These are phyloP conservation scores for Tetheella fluctuosa DNA, from an alignment of 2,888 invertebrate genomes.

Conservation along the genomic window DNA sequence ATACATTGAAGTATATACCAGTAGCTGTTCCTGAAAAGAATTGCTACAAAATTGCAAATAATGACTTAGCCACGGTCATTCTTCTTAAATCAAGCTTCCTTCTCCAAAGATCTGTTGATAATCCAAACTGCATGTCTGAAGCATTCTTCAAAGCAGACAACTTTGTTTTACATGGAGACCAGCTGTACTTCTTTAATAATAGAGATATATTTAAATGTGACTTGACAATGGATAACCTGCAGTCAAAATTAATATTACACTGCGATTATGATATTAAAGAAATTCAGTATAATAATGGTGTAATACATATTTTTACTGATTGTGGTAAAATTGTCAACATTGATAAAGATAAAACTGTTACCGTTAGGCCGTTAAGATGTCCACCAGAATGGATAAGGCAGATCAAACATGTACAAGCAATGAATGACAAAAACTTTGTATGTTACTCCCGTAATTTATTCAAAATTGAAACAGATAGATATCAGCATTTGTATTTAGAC, in stretches of 20 bases:
- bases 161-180: slow-evolving; percentile 53
- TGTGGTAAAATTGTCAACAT: slow-evolving; percentile 65
- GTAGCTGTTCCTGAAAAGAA: slow-evolving; percentile 60
- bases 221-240: slow-evolving; percentile 44
- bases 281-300: slow-evolving; percentile 51
- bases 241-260: slow-evolving; percentile 51
- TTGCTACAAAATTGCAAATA: slow-evolving; percentile 63
- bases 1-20: slow-evolving; percentile 61
- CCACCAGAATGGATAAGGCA: slow-evolving; percentile 68
- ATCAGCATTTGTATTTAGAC: slow-evolving; percentile 66
- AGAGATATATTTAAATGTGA: slow-evolving; percentile 62
- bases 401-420: slow-evolving; percentile 58
- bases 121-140: slow-evolving; percentile 45
- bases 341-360: slow-evolving; percentile 36
- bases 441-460: slow-evolving; percentile 71
- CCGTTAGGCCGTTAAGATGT: slow-evolving; percentile 47
- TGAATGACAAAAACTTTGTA: slow-evolving; percentile 66
- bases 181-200: slow-evolving; percentile 58
- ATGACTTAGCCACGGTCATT: slow-evolving; percentile 54
- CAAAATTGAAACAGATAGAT: slow-evolving; percentile 65
- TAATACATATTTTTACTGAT: slow-evolving; percentile 60
- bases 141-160: slow-evolving; percentile 64
- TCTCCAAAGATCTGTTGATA: slow-evolving; percentile 57
- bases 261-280: slow-evolving; percentile 65
- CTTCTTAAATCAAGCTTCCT: slow-evolving; percentile 57